Evolutionary conservation across 2,888 invertebrate species (phyloP), one percentile per base, ranked within the genome.

Genomic region (Chrysolina americana): DNA sequence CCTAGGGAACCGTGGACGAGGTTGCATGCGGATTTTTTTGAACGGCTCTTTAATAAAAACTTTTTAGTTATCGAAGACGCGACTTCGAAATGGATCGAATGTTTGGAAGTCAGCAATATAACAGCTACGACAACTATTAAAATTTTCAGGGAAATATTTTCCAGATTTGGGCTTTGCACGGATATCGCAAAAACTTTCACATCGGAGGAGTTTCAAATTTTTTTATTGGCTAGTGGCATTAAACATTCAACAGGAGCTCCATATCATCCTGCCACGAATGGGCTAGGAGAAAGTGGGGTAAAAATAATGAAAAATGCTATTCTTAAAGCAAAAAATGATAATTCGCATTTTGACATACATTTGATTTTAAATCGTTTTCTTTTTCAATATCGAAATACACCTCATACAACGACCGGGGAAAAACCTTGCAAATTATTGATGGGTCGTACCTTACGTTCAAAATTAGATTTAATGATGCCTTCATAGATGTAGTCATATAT

Each of bases 61-160:
- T 28, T 44, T 19, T 65, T 44, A 15, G 44, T 65, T 4, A 10
- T 70, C 3, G 23, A 70, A 41, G 70, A 70, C 19, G 70, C 70
- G 2, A 64, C 63, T 47, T 64, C 70, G 11, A 65, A 70, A 41
- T 70, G 70, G 70, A 63, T 70, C 11, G 70, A 70, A 19, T 70
- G 65, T 70, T 5, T 65, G 6, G 70, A 70, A 48, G 65, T 65
- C 4, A n/a, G n/a, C n/a, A n/a, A n/a, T 3, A 13, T 10, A 44
- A 70, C 19, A 9, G 48, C 70, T 21, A 21, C n/a, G 3, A 65
- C 47, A 19, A 65, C 70, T 3, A 70, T 70, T 2, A 44, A 65
- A 65, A 21, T 48, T n/a, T 70, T 70, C 9, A 19, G 68, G 23
- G 36, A 36, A 63, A 28, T n/a, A 15, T 41, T n/a, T 63, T 36